A percentile compares a stretch with the other conserved stretches of the same genome.
Conservation (phyloP, 2,797 vertebrate species). For the Taeniopygia guttata region DNA sequence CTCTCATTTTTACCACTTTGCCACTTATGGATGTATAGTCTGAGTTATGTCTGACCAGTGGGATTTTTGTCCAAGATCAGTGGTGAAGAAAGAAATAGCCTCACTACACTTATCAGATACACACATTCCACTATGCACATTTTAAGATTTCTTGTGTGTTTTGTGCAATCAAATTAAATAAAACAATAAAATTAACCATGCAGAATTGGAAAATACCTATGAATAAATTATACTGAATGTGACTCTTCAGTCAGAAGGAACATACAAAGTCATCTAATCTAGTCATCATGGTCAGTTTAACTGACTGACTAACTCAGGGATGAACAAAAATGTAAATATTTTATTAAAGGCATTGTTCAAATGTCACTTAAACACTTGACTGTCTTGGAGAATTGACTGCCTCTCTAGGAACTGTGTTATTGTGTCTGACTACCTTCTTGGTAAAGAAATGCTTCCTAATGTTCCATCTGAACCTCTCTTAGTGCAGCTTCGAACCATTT, state of each 20-base stretch:
- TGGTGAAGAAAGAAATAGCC: not conserved
- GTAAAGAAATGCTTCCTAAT: not conserved
- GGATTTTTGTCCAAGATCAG: not conserved
- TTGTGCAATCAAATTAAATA: not conserved
- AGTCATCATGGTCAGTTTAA: not conserved
- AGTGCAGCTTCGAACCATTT: not conserved
- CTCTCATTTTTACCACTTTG: not conserved
- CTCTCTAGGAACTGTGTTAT: not conserved
- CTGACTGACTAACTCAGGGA: not conserved
- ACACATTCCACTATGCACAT: not conserved
- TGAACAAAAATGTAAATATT: not conserved
- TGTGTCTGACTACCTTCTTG: not conserved
- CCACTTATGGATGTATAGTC: not conserved
- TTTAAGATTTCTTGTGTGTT: not conserved
- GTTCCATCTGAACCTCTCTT: not conserved
- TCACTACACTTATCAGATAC: not conserved
- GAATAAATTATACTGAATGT: not conserved
- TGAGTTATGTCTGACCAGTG: not conserved
- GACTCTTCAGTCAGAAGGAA: not conserved
- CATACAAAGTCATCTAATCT: not conserved
- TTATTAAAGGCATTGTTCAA: not conserved
- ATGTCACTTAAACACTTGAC: not conserved
- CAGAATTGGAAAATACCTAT: not conserved
- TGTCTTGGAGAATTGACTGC: not conserved
- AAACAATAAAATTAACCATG: not conserved